phyloP scores from a whole-genome alignment of 1,140 invertebrate species.

The Cepaea nemoralis region DNA sequence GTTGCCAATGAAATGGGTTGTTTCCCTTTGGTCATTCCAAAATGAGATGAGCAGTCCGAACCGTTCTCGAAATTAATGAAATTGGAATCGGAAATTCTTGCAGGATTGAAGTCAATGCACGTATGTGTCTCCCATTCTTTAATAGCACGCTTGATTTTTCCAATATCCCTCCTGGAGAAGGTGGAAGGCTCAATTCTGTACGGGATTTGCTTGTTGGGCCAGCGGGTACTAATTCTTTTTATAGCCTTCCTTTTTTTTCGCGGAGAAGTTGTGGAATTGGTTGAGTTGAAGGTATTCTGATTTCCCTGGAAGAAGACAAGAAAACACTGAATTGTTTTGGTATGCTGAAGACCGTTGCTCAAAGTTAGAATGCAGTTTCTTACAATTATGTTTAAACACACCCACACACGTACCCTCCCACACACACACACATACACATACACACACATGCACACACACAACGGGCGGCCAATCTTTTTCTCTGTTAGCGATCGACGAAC shows the following conservation, averaged over 20 bases:
- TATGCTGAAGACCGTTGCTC: too few species aligned
- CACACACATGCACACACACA: too few species aligned
- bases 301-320: too few species aligned
- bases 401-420: too few species aligned
- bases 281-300: background rate
- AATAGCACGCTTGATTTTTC: background rate
- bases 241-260: background rate
- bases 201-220: constrained; percentile 1
- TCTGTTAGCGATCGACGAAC: too few species aligned
- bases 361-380: too few species aligned
- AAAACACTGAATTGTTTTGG: too few species aligned
- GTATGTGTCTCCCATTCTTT: background rate
- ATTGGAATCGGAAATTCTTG: background rate
- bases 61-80: constrained; percentile 15
- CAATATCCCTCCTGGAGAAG: background rate
- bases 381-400: too few species aligned
- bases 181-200: background rate
- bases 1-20: constrained; percentile 19
- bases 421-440: too few species aligned
- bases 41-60: constrained; percentile 18
- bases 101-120: background rate
- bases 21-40: constrained; percentile 31
- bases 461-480: too few species aligned
- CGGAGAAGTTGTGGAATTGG: background rate
- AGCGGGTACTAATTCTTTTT: background rate